Conservation (phyloP, 2,888 invertebrate genomes). For the Drosophila emarginata region DNA sequence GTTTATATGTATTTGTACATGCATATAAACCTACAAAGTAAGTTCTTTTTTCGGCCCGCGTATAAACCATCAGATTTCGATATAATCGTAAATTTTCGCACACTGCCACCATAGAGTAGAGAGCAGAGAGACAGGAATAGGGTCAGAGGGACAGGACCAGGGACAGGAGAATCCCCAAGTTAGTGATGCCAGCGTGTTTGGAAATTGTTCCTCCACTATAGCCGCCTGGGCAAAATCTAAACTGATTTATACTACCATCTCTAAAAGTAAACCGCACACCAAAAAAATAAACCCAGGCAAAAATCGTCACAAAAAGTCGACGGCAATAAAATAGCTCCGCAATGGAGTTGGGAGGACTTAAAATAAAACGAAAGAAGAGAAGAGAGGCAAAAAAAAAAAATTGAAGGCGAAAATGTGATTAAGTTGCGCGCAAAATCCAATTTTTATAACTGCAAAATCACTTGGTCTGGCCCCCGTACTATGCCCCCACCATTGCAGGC, state of each 20-base stretch:
- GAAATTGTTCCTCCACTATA: constrained; percentile 11
- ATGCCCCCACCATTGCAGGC: not conserved
- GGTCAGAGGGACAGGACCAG: not conserved
- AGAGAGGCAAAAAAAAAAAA: constrained; percentile 29
- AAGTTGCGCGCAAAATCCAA: constrained; percentile 77
- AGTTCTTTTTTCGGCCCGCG: constrained; percentile 55
- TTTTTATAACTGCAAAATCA: constrained; percentile 78
- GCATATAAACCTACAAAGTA: constrained; percentile 28
- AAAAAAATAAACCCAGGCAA: constrained; percentile 20
- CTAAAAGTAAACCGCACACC: constrained; percentile 32
- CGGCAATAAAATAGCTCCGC: constrained; percentile 72
- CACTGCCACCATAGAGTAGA: constrained; percentile 45
- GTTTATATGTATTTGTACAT: constrained; percentile 23
- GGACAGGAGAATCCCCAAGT: constrained; percentile 1
- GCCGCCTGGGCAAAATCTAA: constrained; percentile 7
- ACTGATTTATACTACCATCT: constrained; percentile 20
- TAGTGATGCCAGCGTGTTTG: constrained; percentile 10
- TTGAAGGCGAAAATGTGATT: constrained; percentile 77
- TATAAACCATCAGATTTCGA: constrained; percentile 78
- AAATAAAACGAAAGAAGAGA: constrained; percentile 61
- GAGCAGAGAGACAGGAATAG: not conserved
- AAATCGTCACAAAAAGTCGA: constrained; percentile 74
- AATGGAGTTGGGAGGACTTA: constrained; percentile 23
- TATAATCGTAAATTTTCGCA: constrained; percentile 78
- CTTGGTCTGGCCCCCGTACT: constrained; percentile 58